Base-by-base conservation (phyloP, 1,140 invertebrate species). In the Drosophila chauvacae region DNA sequence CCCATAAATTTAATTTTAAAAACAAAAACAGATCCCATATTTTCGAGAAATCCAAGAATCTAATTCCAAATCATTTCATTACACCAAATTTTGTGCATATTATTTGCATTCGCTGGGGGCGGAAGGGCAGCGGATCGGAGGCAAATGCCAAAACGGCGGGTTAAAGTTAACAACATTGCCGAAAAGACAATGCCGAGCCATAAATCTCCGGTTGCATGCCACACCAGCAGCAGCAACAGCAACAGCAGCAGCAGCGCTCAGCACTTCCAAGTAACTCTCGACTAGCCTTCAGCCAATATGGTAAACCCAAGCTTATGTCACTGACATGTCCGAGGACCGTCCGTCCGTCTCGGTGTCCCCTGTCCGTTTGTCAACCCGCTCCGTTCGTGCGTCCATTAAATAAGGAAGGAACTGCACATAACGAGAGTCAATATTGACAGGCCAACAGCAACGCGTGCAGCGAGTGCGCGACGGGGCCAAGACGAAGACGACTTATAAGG, bases 331-430 rank as follows among this genome's bases (percentile, higher is more conserved):
- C 73, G 74, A 58, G 63, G 69, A 77, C 85, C 68, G 82, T 47
- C 48, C 71, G 75, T 51, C 59, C 30, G 69, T 74, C 70, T 16
- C 41, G 6, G 6, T 18, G 63, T 78, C 78, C 76, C 45, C 33
- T 39, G 78, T 75, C 78, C 56, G 79, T 81, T 86, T 82, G 80
- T 83, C 80, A 83, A 83, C 69, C 75, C 69, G 80, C 35, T 62
- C 76, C 75, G 70, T 80, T 82, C 83, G 83, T 87, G 80, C 85
- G 85, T 88, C 85, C 85, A 88, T 88, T 88, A 88, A 88, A 88
- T 88, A 90, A 88, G 85, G 85, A 90, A 90, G 85, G 85, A 90
- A 90, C 73, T 84, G 84, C 84, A 90, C 85, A 87, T 87, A 87
- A 87, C 85, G 84, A 87, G 84, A 87, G 85, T 87, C 84, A 87